A percentile compares a stretch with the other conserved stretches of the same genome.
Conservation (phyloP, 2,888 invertebrate genomes). For the Scaptodrosophila latifasciaeformis region DNA sequence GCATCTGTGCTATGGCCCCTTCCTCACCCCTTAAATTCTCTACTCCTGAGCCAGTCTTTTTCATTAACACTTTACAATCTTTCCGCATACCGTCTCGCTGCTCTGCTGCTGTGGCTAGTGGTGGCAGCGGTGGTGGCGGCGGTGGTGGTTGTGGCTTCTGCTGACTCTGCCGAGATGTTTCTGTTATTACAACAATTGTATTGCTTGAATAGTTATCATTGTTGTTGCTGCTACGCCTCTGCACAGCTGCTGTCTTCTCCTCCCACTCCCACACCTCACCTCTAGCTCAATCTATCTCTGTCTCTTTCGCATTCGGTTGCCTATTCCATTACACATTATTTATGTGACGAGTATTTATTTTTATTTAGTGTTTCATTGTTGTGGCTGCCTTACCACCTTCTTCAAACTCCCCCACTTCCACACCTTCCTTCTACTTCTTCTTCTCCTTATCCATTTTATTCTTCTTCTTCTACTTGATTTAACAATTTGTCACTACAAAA, state of each 20-base stretch:
- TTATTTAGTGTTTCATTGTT: slow-evolving; percentile 50
- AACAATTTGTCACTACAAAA: slow-evolving; percentile 42
- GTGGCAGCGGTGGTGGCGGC: neutral
- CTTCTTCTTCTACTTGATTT: too few relatives aligned
- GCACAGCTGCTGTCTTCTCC: slow-evolving; percentile 3
- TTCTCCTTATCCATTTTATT: too few relatives aligned
- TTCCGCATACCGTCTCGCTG: slow-evolving; percentile 39
- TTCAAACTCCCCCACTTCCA: neutral
- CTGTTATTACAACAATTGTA: slow-evolving; percentile 38
- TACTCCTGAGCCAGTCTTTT: too few relatives aligned
- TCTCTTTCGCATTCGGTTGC: slow-evolving; percentile 30
- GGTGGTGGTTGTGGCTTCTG: neutral
- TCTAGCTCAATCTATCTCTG: neutral
- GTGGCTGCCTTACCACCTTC: slow-evolving; percentile 20
- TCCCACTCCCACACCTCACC: neutral
- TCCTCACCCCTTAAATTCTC: too few relatives aligned
- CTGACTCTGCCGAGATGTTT: neutral
- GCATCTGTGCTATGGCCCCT: too few relatives aligned
- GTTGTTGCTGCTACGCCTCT: slow-evolving; percentile 16
- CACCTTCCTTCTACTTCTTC: neutral
- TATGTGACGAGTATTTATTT: slow-evolving; percentile 48
- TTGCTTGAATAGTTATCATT: slow-evolving; percentile 20
- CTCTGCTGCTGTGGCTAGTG: neutral
- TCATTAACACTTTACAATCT: slow-evolving; percentile 67
- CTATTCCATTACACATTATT: slow-evolving; percentile 47